Conservation (phyloP, 2,113 vertebrate genomes). For the Mugil cephalus region DNA sequence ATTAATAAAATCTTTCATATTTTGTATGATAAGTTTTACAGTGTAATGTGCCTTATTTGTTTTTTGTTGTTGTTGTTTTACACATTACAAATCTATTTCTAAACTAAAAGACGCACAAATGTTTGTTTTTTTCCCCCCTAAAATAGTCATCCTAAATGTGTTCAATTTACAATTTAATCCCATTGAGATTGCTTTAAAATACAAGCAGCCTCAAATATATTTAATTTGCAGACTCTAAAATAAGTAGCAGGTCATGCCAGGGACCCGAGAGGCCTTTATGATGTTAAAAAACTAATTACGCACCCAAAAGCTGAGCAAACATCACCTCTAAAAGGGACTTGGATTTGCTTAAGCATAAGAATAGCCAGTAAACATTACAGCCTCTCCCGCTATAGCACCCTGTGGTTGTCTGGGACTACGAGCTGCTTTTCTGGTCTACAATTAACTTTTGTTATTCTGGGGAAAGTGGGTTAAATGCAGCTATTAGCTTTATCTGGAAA, state of each 20-base stretch:
- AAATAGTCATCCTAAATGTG: too few species aligned
- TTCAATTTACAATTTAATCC: neutral
- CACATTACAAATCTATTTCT: neutral
- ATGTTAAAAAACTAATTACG: conserved; percentile 73
- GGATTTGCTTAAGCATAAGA: conserved; percentile 72
- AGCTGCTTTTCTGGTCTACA: conserved; percentile 51
- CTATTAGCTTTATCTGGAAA: conserved; percentile 1
- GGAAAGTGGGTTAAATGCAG: conserved; percentile 9
- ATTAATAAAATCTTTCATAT: conserved; percentile 69
- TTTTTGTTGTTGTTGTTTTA: too few species aligned
- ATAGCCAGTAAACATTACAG: conserved; percentile 67
- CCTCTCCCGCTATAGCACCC: conserved; percentile 40
- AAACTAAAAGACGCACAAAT: too few species aligned
- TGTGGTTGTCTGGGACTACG: conserved; percentile 43
- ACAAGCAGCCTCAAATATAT: neutral
- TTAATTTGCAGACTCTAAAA: conserved; percentile 25
- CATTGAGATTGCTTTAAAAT: neutral
- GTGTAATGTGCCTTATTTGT: conserved; percentile 18
- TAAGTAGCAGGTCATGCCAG: conserved; percentile 32
- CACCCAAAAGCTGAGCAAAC: conserved; percentile 78
- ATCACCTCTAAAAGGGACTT: conserved; percentile 37
- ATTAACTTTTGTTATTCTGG: conserved; percentile 58
- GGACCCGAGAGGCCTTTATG: conserved; percentile 51
- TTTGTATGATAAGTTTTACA: conserved; percentile 44
- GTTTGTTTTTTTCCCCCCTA: too few species aligned